Conservation (phyloP, 2,888 invertebrate genomes). For the Stenchaetothrips biformis region DNA sequence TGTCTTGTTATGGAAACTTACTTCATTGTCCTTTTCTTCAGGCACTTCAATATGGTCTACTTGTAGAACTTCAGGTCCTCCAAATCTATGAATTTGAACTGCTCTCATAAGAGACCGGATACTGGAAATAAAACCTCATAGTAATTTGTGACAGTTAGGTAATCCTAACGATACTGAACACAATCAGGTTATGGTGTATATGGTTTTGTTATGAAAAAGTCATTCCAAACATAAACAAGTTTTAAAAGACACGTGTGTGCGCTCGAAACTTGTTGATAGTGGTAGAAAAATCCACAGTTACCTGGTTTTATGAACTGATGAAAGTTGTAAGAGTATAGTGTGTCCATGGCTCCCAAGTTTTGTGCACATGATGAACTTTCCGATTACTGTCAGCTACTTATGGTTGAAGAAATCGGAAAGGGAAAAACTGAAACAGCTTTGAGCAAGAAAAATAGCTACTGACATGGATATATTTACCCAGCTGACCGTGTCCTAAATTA, state of each 20-base stretch:
- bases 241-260: not conserved
- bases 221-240: not conserved
- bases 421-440: no score
- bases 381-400: not conserved
- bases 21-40: slow-evolving; percentile 23
- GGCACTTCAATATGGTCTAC: slow-evolving; percentile 37
- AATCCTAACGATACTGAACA: not conserved
- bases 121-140: not conserved
- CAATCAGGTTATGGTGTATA: not conserved
- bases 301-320: not conserved
- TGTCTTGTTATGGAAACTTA: not conserved
- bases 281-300: not conserved
- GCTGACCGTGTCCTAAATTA: no score
- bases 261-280: not conserved
- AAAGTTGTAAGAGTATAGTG: not conserved
- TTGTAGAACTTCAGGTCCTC: slow-evolving; percentile 46
- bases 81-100: slow-evolving; percentile 45
- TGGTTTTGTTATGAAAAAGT: not conserved
- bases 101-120: slow-evolving; percentile 39
- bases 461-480: no score
- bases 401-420: no score
- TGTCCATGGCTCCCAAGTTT: not conserved
- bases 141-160: not conserved
- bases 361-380: not conserved
- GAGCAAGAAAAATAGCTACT: no score